phyloP scores from a whole-genome alignment of 2,797 vertebrate species.

The Numenius phaeopus region DNA sequence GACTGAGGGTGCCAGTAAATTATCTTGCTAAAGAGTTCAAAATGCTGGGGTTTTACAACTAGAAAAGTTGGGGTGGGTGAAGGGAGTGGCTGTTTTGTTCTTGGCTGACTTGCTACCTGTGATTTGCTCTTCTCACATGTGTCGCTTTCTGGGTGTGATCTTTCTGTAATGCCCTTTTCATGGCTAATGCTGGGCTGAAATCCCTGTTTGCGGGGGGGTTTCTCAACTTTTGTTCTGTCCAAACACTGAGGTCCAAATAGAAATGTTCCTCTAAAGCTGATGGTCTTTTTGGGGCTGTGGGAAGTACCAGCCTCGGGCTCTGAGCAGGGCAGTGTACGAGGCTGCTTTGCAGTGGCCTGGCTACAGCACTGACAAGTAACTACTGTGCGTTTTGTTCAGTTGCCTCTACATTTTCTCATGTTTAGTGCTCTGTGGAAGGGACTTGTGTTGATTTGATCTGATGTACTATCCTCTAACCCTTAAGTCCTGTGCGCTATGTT shows the following conservation, averaged over 20 bases:
- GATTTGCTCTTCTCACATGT: accelerated
- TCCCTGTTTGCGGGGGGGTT: not conserved
- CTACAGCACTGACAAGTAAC: not conserved
- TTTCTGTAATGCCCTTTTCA: accelerated
- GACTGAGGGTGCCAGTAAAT: not conserved
- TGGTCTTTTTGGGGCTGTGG: not conserved
- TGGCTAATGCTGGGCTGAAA: not conserved
- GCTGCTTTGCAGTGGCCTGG: not conserved
- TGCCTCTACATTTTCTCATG: not conserved
- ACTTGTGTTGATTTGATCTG: not conserved
- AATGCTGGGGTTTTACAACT: not conserved
- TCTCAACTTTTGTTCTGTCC: not conserved
- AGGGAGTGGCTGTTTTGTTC: not conserved
- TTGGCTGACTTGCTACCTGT: not conserved
- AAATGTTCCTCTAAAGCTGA: not conserved
- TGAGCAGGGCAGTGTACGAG: accelerated
- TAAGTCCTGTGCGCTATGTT: not conserved
- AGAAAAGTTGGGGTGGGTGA: not conserved
- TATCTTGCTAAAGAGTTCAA: not conserved
- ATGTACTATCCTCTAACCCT: not conserved
- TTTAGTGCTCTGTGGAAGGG: not conserved
- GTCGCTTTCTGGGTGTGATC: not conserved
- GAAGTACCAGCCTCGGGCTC: accelerated
- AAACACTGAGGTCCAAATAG: too few relatives aligned
- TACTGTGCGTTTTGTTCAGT: not conserved